Conservation (phyloP, 37 sponge, comb jelly and placozoan genomes). For the Eunapius fragilis region DNA sequence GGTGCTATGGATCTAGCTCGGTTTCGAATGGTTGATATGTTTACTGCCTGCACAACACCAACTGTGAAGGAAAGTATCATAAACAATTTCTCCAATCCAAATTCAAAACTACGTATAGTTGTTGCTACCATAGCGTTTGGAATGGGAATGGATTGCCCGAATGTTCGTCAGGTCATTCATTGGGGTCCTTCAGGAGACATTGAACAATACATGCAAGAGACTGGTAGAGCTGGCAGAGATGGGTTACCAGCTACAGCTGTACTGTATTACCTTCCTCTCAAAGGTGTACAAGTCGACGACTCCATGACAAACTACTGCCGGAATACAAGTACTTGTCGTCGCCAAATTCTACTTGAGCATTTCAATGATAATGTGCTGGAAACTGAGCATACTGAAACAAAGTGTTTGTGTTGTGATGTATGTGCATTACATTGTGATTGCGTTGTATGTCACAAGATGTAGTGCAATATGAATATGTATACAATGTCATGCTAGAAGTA, state of each 20-base stretch:
- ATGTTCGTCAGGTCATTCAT: constrained; percentile 32
- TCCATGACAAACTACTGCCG: constrained; percentile 19
- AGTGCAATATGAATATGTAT: constrained; percentile 1
- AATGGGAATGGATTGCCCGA: constrained; percentile 46
- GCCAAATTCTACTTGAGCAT: constrained; percentile 23
- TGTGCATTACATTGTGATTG: constrained; percentile 8
- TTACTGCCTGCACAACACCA: constrained; percentile 30
- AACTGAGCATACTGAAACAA: neutral
- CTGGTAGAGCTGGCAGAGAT: constrained; percentile 51
- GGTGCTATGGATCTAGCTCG: constrained; percentile 27
- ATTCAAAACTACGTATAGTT: constrained; percentile 21
- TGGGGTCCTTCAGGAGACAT: constrained; percentile 46
- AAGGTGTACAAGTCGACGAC: neutral
- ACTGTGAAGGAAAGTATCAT: constrained; percentile 21
- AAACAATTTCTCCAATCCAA: neutral
- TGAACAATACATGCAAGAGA: constrained; percentile 47
- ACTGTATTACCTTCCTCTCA: constrained; percentile 15
- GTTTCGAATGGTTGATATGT: constrained; percentile 35
- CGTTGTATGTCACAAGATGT: neutral
- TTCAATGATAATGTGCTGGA: neutral
- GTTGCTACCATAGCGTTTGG: constrained; percentile 56
- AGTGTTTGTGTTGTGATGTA: constrained; percentile 43
- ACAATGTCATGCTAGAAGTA: neutral
- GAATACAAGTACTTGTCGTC: constrained; percentile 25
- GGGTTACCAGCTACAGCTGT: constrained; percentile 21